phyloP scores from a whole-genome alignment of 1,140 invertebrate species.

The Cheumatopsyche charites region DNA sequence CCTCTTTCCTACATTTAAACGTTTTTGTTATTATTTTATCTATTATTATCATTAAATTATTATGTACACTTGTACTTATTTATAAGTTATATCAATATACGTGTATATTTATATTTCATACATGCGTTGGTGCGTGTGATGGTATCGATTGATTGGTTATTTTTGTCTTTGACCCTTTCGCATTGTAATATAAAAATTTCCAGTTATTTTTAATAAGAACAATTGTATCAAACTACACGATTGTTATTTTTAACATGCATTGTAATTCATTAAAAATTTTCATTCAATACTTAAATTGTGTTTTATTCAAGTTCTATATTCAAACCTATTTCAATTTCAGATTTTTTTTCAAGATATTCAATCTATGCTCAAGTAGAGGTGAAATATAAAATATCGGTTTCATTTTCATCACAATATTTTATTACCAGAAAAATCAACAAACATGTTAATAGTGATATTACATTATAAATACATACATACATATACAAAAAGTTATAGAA shows the following conservation, averaged over 20 bases:
- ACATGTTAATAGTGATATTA: constrained; percentile 17
- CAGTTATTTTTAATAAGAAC: constrained; percentile 34
- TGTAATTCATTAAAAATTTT: constrained; percentile 49
- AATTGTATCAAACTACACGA: constrained; percentile 43
- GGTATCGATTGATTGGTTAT: constrained; percentile 16
- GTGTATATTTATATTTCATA: not conserved
- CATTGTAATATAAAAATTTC: constrained; percentile 10
- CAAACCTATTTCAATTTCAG: too few species aligned
- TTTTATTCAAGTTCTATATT: constrained; percentile 33
- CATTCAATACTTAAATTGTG: constrained; percentile 45
- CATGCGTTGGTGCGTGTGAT: not conserved
- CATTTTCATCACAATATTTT: constrained; percentile 1
- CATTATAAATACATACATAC: constrained; percentile 10
- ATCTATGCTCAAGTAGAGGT: not conserved
- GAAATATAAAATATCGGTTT: not conserved
- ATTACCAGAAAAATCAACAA: constrained; percentile 29
- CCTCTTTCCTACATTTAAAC: constrained; percentile 19
- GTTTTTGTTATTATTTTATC: constrained; percentile 11
- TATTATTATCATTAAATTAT: constrained; percentile 4
- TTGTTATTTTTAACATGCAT: constrained; percentile 48
- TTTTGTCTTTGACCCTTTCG: constrained; percentile 15
- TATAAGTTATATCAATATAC: not conserved
- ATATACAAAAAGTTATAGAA: constrained; percentile 11
- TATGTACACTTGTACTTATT: not conserved
- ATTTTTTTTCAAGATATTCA: too few species aligned